phyloP scores from a whole-genome alignment of 2,113 vertebrate genomes.

The Falcunculus frontatus region DNA sequence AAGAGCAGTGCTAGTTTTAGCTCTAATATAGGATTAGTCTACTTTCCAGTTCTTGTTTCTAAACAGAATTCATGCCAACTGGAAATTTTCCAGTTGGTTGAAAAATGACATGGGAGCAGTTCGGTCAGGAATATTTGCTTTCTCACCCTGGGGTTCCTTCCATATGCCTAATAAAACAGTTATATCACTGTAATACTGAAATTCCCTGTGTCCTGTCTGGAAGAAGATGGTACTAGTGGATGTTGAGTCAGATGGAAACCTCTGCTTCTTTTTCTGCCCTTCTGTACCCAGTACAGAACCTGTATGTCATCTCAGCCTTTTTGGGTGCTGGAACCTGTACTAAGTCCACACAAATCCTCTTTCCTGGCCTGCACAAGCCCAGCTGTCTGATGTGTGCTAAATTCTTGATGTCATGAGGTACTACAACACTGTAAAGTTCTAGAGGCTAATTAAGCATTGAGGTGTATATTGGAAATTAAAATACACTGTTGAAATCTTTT shows the following conservation, averaged over 20 bases:
- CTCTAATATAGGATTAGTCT: constrained; percentile 60
- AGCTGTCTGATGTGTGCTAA: neutral
- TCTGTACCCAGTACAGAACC: neutral
- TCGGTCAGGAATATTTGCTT: constrained; percentile 36
- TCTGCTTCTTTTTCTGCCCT: neutral
- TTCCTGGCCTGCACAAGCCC: neutral
- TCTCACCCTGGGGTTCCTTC: constrained; percentile 23
- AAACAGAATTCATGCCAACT: constrained; percentile 33
- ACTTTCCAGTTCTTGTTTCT: constrained; percentile 37
- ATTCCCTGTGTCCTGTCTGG: neutral
- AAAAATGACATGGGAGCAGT: constrained; percentile 10
- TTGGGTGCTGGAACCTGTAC: neutral
- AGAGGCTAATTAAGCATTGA: neutral
- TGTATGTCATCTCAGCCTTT: neutral
- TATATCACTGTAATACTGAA: neutral
- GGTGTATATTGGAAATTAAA: neutral
- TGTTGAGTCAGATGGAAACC: neutral
- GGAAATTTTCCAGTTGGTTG: constrained; percentile 41
- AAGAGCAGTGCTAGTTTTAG: constrained; percentile 20
- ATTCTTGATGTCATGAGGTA: neutral
- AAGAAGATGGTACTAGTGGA: neutral
- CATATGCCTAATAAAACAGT: constrained; percentile 42
- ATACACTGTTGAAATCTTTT: neutral
- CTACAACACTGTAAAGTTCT: neutral
- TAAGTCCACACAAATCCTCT: neutral